phyloP scores from a whole-genome alignment of 2,113 vertebrate genomes.

The Elephas maximus region DNA sequence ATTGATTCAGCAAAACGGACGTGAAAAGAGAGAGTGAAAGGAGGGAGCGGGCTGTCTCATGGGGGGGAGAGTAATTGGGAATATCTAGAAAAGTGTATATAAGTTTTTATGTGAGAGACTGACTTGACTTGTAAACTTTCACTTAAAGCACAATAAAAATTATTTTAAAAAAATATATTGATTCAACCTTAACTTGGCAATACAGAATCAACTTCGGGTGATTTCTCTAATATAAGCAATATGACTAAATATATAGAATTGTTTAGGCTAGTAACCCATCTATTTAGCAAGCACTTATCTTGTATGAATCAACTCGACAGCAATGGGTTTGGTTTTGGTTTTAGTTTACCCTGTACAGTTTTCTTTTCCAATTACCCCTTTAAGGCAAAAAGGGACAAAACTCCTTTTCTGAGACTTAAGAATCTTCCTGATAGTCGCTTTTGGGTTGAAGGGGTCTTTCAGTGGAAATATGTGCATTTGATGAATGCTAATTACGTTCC shows the following conservation, averaged over 20 bases:
- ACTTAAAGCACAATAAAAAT: no score
- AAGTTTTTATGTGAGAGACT: no score
- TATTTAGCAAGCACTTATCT: background rate
- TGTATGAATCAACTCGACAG: background rate
- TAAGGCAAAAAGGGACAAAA: background rate
- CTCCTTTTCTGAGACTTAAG: constrained; percentile 42
- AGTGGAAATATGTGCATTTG: constrained; percentile 54
- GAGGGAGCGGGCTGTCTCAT: no score
- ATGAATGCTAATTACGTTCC: constrained; percentile 80
- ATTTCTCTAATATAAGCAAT: background rate
- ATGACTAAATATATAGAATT: constrained; percentile 28
- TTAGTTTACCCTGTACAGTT: background rate
- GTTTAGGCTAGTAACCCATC: background rate
- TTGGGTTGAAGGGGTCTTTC: constrained; percentile 71
- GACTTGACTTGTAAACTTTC: no score
- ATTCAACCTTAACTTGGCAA: constrained; percentile 17
- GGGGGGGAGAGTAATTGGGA: no score
- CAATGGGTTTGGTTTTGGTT: no score
- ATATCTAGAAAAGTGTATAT: no score
- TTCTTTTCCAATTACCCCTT: constrained; percentile 23
- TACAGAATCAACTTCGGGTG: background rate
- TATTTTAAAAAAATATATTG: background rate
- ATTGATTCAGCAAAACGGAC: no score
- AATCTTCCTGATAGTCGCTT: constrained; percentile 66
- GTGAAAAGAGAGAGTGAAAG: no score